phyloP scores from a whole-genome alignment of 2,797 vertebrate species.

The Clarias pachynema region DNA sequence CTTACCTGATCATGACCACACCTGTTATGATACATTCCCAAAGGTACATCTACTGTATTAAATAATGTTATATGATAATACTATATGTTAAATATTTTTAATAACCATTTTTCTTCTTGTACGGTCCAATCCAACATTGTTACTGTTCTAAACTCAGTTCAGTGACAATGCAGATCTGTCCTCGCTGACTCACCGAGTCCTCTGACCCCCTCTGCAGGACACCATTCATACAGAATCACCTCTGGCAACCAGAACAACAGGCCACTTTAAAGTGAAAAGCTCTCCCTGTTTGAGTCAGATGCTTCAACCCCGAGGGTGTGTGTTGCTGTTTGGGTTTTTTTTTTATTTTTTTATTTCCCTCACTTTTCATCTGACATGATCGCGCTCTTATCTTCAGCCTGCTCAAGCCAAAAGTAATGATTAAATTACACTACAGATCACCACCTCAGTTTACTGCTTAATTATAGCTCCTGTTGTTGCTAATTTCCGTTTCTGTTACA shows the following conservation, averaged over 20 bases:
- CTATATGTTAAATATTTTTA: neutral
- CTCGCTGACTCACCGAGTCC: constrained; percentile 38
- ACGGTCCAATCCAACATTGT: neutral
- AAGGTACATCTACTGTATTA: neutral
- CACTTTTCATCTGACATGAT: constrained; percentile 48
- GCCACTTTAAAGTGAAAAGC: constrained; percentile 58
- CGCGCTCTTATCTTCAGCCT: constrained; percentile 29
- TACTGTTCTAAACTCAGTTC: neutral
- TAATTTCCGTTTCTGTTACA: neutral
- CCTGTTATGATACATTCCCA: neutral
- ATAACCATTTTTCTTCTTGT: neutral
- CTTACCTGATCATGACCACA: neutral
- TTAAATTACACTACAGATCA: constrained; percentile 8
- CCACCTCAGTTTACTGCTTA: neutral
- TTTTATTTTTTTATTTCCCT: constrained; percentile 21
- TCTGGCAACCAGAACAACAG: constrained; percentile 58
- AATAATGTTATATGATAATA: no score
- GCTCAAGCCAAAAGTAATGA: neutral
- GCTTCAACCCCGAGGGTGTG: constrained; percentile 47
- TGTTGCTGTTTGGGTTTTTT: neutral
- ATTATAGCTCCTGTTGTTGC: neutral
- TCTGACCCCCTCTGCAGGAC: constrained; percentile 48
- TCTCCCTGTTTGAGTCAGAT: constrained; percentile 57
- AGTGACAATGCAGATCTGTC: constrained; percentile 3
- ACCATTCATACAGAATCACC: constrained; percentile 49